These are phyloP conservation scores for Orgyia antiqua DNA, from an alignment of 2,888 invertebrate genomes.

Conservation along the genomic window DNA sequence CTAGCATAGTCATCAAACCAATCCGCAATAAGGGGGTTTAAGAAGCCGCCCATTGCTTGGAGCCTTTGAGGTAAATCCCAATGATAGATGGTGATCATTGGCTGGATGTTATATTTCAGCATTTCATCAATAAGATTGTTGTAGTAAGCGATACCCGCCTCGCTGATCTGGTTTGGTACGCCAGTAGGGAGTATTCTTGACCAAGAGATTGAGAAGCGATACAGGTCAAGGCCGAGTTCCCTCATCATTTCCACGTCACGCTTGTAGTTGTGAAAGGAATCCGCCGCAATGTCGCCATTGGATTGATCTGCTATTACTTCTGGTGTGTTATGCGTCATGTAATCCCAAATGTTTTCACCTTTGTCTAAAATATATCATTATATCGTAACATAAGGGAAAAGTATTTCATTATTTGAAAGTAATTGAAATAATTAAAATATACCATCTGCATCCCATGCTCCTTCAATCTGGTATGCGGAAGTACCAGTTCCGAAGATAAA, in stretches of 20 bases:
- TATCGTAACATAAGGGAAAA: too few species aligned
- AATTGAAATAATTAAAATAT: constrained; percentile 4
- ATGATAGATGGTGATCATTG: constrained; percentile 76
- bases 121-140: constrained; percentile 80
- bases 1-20: constrained; percentile 68
- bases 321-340: constrained; percentile 35
- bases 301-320: constrained; percentile 37
- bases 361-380: constrained; percentile 34
- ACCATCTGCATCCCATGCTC: constrained; percentile 33
- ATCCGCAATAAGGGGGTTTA: constrained; percentile 49
- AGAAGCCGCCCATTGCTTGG: constrained; percentile 73
- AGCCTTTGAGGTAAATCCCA: constrained; percentile 73
- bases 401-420: neutral
- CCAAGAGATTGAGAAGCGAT: constrained; percentile 80
- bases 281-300: constrained; percentile 78
- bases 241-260: constrained; percentile 67
- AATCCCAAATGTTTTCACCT: constrained; percentile 46
- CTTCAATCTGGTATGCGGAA: constrained; percentile 32
- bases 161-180: constrained; percentile 63
- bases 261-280: constrained; percentile 77
- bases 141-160: constrained; percentile 80
- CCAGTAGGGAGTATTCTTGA: constrained; percentile 79
- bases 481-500: constrained; percentile 31
- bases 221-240: constrained; percentile 60
- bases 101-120: constrained; percentile 76